A percentile compares a stretch with the other conserved stretches of the same genome.
Evolutionary conservation across 2,113 vertebrate genomes (phyloP).

Genomic region (Daubentonia madagascariensis): DNA sequence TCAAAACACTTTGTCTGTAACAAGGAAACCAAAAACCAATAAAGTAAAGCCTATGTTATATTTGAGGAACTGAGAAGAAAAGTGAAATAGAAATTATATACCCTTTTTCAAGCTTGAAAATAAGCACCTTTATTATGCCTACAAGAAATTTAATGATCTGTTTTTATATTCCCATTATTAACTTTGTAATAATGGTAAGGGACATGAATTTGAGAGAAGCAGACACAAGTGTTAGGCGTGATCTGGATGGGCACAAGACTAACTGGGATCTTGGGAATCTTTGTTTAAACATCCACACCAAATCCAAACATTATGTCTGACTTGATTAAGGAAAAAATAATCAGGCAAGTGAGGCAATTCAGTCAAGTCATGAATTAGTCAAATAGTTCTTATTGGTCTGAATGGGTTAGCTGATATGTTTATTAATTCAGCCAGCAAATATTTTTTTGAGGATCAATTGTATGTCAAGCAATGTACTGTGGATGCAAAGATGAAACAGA

Average conservation of each 20-base stretch:
- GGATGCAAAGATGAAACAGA: neutral
- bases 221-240: neutral
- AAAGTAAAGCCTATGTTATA: conserved; percentile 37
- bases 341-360: neutral
- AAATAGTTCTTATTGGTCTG: neutral
- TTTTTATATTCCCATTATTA: conserved; percentile 23
- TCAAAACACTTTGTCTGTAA: conserved; percentile 32
- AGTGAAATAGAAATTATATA: conserved; percentile 51
- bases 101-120: neutral
- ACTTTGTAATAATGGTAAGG: neutral
- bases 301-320: neutral
- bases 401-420: neutral
- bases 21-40: conserved; percentile 28
- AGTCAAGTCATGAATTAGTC: neutral
- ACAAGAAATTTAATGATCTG: conserved; percentile 18
- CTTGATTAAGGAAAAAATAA: neutral
- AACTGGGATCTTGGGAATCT: neutral
- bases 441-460: neutral
- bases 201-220: neutral
- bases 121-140: conserved; percentile 33
- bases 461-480: neutral
- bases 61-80: conserved; percentile 42
- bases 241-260: neutral
- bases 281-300: neutral
- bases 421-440: neutral